These are phyloP conservation scores for Tenthredo notha DNA, from an alignment of 2,888 invertebrate genomes.

Conservation along the genomic window DNA sequence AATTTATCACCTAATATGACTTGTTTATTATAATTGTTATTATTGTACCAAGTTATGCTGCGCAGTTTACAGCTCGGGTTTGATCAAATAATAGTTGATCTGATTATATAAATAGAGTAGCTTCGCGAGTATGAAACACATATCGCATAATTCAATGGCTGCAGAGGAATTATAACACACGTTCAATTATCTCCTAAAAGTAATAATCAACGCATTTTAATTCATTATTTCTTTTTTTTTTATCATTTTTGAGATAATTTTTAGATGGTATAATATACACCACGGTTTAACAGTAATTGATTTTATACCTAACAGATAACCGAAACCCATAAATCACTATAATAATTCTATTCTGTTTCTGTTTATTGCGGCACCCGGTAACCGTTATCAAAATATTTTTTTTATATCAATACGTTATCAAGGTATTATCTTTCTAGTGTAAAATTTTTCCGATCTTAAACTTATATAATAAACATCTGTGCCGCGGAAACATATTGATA, in stretches of 20 bases:
- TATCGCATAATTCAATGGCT: neutral
- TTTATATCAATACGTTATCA: neutral
- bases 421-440: neutral
- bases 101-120: neutral
- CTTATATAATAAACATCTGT: neutral
- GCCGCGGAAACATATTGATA: neutral
- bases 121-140: neutral
- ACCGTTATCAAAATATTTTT: neutral
- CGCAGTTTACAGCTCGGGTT: neutral
- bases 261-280: too few species aligned
- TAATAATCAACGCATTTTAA: neutral
- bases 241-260: neutral
- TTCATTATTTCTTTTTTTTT: neutral
- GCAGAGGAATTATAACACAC: neutral
- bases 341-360: neutral
- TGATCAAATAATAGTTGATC: conserved; percentile 27
- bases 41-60: neutral
- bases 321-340: neutral
- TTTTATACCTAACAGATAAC: neutral
- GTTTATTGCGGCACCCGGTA: neutral
- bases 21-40: neutral
- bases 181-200: neutral
- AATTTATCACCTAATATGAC: neutral
- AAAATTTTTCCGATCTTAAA: neutral
- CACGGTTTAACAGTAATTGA: neutral